Evolutionary conservation across 2,888 invertebrate species (phyloP).

Genomic region (Oscheius sp.): DNA sequence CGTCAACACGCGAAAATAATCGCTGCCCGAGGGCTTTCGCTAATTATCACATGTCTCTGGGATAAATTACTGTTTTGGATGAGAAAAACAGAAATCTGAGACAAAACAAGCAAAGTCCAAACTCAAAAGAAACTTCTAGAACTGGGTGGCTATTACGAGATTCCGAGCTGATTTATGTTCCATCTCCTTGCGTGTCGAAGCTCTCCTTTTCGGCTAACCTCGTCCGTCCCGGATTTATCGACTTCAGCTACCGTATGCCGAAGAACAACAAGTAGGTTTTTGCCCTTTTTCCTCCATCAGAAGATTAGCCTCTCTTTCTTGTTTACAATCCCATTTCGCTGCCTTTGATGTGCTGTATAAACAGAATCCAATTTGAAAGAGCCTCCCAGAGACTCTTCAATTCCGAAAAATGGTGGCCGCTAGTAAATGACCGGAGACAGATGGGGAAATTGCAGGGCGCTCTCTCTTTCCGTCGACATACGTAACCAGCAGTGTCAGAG

Average conservation of each 20-base stretch:
- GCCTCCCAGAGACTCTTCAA: too few species aligned
- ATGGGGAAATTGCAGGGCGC: slow-evolving; percentile 32
- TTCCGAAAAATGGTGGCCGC: too few species aligned
- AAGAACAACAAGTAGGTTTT: slow-evolving; percentile 10
- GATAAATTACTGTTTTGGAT: too few species aligned
- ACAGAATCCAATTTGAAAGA: neutral
- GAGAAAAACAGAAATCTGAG: too few species aligned
- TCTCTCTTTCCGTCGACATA: slow-evolving; percentile 60
- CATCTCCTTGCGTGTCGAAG: slow-evolving; percentile 74
- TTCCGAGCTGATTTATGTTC: slow-evolving; percentile 73
- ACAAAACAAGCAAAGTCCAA: too few species aligned
- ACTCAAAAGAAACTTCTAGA: too few species aligned
- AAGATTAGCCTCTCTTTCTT: neutral
- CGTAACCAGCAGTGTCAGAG: slow-evolving; percentile 69
- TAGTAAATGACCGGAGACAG: too few species aligned
- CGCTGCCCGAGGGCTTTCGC: too few species aligned
- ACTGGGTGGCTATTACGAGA: slow-evolving; percentile 73
- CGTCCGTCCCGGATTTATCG: slow-evolving; percentile 74
- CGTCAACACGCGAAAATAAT: too few species aligned
- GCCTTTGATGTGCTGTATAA: slow-evolving; percentile 37
- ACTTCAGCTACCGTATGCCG: slow-evolving; percentile 72
- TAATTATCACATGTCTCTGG: too few species aligned
- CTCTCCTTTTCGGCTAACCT: slow-evolving; percentile 75
- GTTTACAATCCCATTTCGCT: slow-evolving; percentile 50
- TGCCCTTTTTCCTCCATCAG: too few species aligned